Percentiles rank a stretch among this genome's conserved stretches.
These are phyloP conservation scores for Luffia ferchaultella DNA, from an alignment of 2,888 invertebrate species.

Conservation along the genomic window DNA sequence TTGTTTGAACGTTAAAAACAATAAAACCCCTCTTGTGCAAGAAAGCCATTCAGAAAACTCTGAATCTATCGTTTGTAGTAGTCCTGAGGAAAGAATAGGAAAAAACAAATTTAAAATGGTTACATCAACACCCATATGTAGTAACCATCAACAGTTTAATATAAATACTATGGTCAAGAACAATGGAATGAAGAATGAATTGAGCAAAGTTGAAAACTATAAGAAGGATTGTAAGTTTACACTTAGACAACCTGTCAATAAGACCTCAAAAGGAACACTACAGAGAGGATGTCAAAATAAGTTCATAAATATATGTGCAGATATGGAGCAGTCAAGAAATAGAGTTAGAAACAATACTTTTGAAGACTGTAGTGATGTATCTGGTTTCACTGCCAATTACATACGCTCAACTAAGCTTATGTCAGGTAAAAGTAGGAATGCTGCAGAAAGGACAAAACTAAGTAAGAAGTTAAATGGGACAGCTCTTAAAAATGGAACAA, in stretches of 20 bases:
- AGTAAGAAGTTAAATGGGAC: too few species aligned
- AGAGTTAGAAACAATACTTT: constrained; percentile 23
- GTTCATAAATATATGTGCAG: too few species aligned
- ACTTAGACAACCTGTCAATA: not conserved
- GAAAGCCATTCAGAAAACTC: constrained; percentile 24
- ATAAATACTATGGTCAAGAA: too few species aligned
- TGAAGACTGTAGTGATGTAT: constrained; percentile 55
- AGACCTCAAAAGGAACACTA: not conserved
- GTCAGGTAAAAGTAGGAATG: constrained; percentile 32
- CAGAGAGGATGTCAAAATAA: not conserved
- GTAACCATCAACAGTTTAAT: too few species aligned
- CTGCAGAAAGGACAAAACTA: too few species aligned
- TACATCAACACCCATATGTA: constrained; percentile 45
- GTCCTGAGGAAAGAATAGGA: constrained; percentile 31
- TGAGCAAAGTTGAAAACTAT: too few species aligned
- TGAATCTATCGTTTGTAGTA: constrained; percentile 21
- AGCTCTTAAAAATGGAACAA: too few species aligned
- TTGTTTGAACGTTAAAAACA: constrained; percentile 19
- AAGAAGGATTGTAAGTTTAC: too few species aligned
- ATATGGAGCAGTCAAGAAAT: not conserved
- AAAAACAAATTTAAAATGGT: constrained; percentile 23
- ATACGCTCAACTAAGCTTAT: constrained; percentile 53
- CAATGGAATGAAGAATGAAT: too few species aligned
- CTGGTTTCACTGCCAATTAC: constrained; percentile 57
- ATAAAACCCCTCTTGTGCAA: constrained; percentile 30